These are phyloP conservation scores for Agyllia agylla DNA, from an alignment of 2,888 invertebrate species.

Conservation along the genomic window DNA sequence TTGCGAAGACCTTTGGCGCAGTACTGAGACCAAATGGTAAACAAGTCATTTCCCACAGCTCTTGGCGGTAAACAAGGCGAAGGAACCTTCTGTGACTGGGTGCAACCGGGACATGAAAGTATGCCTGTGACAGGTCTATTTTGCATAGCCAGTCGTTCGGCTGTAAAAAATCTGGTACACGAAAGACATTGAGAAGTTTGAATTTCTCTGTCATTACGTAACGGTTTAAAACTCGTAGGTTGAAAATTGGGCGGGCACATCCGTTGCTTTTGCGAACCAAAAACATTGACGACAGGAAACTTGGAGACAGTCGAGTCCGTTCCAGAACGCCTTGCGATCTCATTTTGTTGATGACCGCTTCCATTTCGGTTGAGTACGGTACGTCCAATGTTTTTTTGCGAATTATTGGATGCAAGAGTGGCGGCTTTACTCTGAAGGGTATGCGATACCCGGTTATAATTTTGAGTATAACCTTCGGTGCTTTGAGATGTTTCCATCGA, in stretches of 20 bases:
- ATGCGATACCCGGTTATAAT: background rate
- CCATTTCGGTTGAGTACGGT: background rate
- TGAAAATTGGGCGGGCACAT: conserved; percentile 4
- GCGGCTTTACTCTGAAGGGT: background rate
- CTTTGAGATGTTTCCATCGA: background rate
- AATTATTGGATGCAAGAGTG: background rate
- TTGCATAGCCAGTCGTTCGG: conserved; percentile 21
- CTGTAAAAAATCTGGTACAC: conserved; percentile 10
- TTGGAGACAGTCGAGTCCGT: background rate
- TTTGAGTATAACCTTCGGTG: background rate
- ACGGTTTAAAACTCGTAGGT: background rate
- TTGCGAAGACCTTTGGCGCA: background rate
- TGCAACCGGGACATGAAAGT: background rate
- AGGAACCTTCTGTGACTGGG: conserved; percentile 1
- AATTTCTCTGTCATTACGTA: conserved; percentile 7
- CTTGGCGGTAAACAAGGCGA: background rate
- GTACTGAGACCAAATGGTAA: background rate
- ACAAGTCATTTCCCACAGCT: conserved; percentile 11
- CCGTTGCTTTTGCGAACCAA: conserved; percentile 16
- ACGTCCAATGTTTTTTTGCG: background rate
- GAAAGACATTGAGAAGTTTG: background rate
- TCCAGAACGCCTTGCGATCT: background rate
- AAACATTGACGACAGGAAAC: conserved; percentile 16
- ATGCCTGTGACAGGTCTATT: background rate
- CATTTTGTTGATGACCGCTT: background rate